Base-by-base conservation (phyloP, 2,113 vertebrate species). In the Rallus limicola region DNA sequence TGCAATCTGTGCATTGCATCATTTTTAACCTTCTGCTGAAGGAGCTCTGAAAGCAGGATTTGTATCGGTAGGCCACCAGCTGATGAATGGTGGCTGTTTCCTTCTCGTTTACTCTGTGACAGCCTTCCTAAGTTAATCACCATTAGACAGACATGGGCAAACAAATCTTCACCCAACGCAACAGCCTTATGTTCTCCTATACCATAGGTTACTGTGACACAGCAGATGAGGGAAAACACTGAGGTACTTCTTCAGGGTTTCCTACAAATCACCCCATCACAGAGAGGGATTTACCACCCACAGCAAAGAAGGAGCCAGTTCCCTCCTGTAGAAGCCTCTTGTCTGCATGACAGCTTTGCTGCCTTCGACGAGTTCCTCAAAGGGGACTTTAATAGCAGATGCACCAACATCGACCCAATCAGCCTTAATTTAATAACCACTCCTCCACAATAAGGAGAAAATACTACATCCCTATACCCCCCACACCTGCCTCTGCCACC, bases 21-120 rank as follows among this genome's bases (percentile, higher is more conserved):
- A 56, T 94, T 96, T 95, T 90, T 76, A 89, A 92, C 71, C 75
- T 95, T 71, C 89, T 90, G 48, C 75, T 91, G 33, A 13, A 67
- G 83, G 60, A 95, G 56, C 79, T 92, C 83, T 94, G 91, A 92
- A 95, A 94, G 93, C 70, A 96, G 91, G 91, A 76, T 87, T 93
- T 95, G 93, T 93, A 70, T 78, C 65, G 52, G 68, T 85, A 81
- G 78, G 53, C 58, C 71, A 83, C 77, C 60, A 84, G 56, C 56
- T 93, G 92, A 96, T 92, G 93, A 97, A 97, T 93, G 60, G 91
- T 65, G 81, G 40, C 76, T 85, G 81, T 94, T 96, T 93, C 68
- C 50, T 81, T 75, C 89, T 77, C 6, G 1, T 93, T 96, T 95
- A 87, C 93, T 86, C 92, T 76, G 50, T 83, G 88, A 83, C 94